These are phyloP conservation scores for Matsumurasca onukii DNA, from an alignment of 1,140 invertebrate species.

Conservation along the genomic window DNA sequence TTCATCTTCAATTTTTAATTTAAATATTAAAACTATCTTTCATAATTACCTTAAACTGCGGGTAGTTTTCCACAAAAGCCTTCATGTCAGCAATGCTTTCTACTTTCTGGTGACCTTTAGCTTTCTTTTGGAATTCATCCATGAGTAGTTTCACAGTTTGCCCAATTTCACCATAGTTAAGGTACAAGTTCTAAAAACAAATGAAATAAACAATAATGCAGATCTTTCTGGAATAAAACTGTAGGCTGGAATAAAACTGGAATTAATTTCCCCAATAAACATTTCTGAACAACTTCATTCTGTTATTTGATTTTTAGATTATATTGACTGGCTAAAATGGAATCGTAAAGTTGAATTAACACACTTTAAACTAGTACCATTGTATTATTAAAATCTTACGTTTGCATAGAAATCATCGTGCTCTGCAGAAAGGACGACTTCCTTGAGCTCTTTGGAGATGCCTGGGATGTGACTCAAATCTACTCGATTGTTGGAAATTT, in stretches of 20 bases:
- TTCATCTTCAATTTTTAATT: no score
- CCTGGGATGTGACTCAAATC: constrained; percentile 80
- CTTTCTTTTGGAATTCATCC: constrained; percentile 97
- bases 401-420: constrained; percentile 96
- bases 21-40: no score
- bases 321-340: no score
- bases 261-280: no score
- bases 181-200: constrained; percentile 81
- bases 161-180: constrained; percentile 98
- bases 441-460: constrained; percentile 85
- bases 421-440: constrained; percentile 91
- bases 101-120: constrained; percentile 94
- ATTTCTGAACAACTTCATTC: no score
- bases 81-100: constrained; percentile 99
- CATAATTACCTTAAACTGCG: constrained; percentile 91
- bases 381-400: constrained; percentile 28
- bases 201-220: no score
- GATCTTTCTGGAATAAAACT: no score
- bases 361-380: background rate
- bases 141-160: constrained; percentile 96
- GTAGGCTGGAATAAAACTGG: no score
- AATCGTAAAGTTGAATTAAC: no score
- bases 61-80: constrained; percentile 97
- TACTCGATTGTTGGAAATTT: constrained; percentile 94
- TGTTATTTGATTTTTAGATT: no score